These are phyloP conservation scores for Ormyrus rosae DNA, from an alignment of 2,888 invertebrate genomes.

Conservation along the genomic window DNA sequence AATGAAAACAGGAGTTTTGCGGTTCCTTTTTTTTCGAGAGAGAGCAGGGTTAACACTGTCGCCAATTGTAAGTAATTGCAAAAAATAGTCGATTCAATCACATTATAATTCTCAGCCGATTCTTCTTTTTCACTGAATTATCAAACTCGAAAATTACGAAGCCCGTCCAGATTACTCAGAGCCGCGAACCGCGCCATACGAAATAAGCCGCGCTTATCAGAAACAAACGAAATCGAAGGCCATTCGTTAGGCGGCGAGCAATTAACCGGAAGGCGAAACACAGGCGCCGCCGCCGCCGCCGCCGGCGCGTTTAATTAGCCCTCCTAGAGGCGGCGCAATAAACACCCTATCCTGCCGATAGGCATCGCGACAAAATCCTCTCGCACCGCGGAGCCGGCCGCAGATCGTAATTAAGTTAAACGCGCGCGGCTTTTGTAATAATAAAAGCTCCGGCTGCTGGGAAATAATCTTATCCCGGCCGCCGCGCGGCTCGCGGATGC, in stretches of 20 bases:
- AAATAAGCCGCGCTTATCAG: not conserved
- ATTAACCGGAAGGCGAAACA: slow-evolving; percentile 13
- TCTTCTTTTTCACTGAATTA: too few species aligned
- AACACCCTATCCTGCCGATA: slow-evolving; percentile 19
- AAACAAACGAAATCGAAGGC: not conserved
- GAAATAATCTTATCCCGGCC: slow-evolving; percentile 25
- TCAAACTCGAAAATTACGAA: too few species aligned
- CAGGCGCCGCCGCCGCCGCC: not conserved
- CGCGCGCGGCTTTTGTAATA: not conserved
- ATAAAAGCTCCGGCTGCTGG: not conserved
- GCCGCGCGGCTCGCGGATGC: too few species aligned
- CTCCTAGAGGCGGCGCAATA: slow-evolving; percentile 1
- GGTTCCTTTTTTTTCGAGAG: too few species aligned
- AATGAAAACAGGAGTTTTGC: too few species aligned
- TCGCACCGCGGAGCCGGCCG: not conserved
- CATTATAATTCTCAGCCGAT: too few species aligned
- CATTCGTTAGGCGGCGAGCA: not conserved
- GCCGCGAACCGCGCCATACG: too few species aligned
- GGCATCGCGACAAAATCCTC: slow-evolving; percentile 31
- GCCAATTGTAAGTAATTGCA: too few species aligned
- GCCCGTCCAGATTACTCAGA: too few species aligned
- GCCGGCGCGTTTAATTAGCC: slow-evolving; percentile 29
- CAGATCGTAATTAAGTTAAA: slow-evolving; percentile 44
- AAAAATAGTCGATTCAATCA: too few species aligned
- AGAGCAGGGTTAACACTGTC: too few species aligned